Conservation (phyloP, 2,888 invertebrate species). For the Drosophila falleni region DNA sequence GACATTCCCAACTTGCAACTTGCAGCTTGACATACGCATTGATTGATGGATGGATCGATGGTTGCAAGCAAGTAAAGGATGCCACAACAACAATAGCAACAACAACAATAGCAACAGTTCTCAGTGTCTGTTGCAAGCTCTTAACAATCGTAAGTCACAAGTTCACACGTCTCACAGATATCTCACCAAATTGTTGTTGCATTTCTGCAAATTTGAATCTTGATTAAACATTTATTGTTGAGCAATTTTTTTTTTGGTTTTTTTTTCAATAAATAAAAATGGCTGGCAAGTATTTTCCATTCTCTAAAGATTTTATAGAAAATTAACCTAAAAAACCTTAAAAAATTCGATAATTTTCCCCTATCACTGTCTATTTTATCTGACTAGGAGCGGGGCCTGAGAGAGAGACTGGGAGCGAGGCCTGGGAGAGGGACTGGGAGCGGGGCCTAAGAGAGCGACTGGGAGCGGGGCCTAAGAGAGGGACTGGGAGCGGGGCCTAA, state of each 20-base stretch:
- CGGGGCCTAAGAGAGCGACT: no score
- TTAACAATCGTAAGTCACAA: constrained; percentile 15
- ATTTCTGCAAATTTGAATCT: constrained; percentile 2
- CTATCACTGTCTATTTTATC: no score
- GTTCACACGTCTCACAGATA: constrained; percentile 43
- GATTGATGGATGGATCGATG: constrained; percentile 60
- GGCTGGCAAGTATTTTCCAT: background rate
- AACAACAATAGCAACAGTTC: constrained; percentile 10
- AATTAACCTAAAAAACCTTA: no score
- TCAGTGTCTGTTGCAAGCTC: constrained; percentile 16
- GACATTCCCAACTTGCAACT: constrained; percentile 61
- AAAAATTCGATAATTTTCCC: no score
- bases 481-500: no score
- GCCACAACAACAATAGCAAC: constrained; percentile 12
- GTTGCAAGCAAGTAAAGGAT: constrained; percentile 17
- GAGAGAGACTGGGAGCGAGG: no score
- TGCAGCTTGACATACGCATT: constrained; percentile 64
- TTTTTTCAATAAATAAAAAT: no score
- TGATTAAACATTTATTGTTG: no score
- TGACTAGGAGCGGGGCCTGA: no score
- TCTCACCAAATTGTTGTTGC: constrained; percentile 17
- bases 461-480: no score
- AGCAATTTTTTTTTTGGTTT: background rate
- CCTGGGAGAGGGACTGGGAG: no score
- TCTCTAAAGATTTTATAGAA: background rate